A percentile compares a stretch with the other conserved stretches of the same genome.
These are phyloP conservation scores for Loripinus fragilis DNA, from an alignment of 2,888 invertebrate species.

Conservation along the genomic window DNA sequence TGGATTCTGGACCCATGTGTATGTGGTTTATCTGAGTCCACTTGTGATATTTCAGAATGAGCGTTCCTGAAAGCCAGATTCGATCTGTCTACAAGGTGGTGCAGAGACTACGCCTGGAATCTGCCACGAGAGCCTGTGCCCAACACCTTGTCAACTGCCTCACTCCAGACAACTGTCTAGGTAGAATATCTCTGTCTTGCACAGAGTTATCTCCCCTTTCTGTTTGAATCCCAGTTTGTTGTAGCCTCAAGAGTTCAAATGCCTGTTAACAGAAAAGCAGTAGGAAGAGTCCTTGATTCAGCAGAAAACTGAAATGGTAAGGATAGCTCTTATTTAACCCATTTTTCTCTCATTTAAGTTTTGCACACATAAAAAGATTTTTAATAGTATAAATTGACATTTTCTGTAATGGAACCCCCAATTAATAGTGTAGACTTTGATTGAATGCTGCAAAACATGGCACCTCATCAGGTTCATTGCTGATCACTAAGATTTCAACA, in stretches of 20 bases:
- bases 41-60: slow-evolving; percentile 84
- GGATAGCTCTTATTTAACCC: not conserved
- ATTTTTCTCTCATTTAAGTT: no score
- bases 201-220: slow-evolving; percentile 56
- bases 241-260: slow-evolving; percentile 54
- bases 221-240: slow-evolving; percentile 56
- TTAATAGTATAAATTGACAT: no score
- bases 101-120: slow-evolving; percentile 90
- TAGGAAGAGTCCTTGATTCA: not conserved
- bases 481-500: no score
- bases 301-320: not conserved
- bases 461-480: no score
- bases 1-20: no score
- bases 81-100: slow-evolving; percentile 92
- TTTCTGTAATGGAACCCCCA: no score
- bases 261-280: slow-evolving; percentile 21
- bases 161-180: slow-evolving; percentile 85
- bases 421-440: no score
- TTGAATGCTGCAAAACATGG: no score
- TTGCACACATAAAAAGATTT: no score
- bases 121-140: slow-evolving; percentile 89
- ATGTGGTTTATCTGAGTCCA: no score
- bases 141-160: slow-evolving; percentile 88
- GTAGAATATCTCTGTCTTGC: slow-evolving; percentile 69
- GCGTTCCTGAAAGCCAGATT: slow-evolving; percentile 86